Conservation (phyloP, 2,888 invertebrate species). For the Xestia c-nigrum region DNA sequence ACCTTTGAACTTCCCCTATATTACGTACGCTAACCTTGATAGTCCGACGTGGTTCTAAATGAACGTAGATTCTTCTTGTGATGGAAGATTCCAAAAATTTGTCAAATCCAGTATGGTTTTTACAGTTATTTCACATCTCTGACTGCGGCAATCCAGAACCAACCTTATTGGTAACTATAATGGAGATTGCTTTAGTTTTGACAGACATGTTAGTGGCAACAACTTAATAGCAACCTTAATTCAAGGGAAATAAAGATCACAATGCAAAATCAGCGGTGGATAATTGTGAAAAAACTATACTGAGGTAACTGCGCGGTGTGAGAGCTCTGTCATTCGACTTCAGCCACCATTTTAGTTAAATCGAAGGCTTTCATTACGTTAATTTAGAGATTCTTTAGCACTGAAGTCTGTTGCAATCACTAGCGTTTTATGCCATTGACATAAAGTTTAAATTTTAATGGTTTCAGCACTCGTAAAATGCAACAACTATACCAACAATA, state of each 20-base stretch:
- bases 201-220: not conserved
- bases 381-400: not conserved
- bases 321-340: not conserved
- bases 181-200: not conserved
- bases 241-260: not conserved
- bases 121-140: not conserved
- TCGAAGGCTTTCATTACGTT: not conserved
- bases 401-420: not conserved
- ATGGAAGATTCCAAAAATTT: not conserved
- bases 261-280: not conserved
- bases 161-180: not conserved
- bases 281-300: not conserved
- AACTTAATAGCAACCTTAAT: not conserved
- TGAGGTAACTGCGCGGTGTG: not conserved
- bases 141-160: not conserved
- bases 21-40: not conserved
- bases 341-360: not conserved
- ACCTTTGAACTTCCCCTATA: not conserved
- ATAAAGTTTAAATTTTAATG: conserved; percentile 22
- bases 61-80: not conserved
- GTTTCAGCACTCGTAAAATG: conserved; percentile 3
- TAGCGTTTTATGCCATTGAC: not conserved
- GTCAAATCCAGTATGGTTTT: not conserved
- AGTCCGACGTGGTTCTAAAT: not conserved
- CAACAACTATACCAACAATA: conserved; percentile 42